Evolutionary conservation across 2,113 vertebrate genomes (phyloP), one percentile per base, ranked within the genome.

Genomic region (Hypomesus transpacificus): DNA sequence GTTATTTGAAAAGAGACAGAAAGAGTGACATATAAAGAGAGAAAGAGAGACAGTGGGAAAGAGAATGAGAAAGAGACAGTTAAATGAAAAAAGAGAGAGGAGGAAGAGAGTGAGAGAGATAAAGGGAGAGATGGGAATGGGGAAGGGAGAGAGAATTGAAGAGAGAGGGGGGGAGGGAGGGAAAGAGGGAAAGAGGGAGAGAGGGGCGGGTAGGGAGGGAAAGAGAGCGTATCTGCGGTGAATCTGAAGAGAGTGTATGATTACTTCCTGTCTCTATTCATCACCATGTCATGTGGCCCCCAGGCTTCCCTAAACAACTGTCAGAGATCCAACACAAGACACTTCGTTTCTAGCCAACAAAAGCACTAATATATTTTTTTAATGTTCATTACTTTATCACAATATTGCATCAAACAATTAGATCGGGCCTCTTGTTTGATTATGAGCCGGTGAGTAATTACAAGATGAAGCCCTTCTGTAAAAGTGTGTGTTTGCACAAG

Each of bases 291-390:
- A 67, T 79, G 61, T 77, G 85, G 83, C 86, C 89, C 74, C 74
- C n/a, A 84, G 86, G 85, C 85, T 80, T 88, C 85, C 85, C 87
- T 91, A 90, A 89, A 89, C 82, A 85, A 85, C 85, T 88, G 84
- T 82, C 82, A 90, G 76, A 60, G 70, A 88, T 82, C 85, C 86
- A 84, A 83, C 80, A 83, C 75, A 83, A 52, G 54, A 14, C 24
- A 60, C 20, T 60, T 82, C 78, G 82, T 68, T 81, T 80, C 81
- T 75, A 68, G 73, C 52, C 62, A 67, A 85, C 79, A 85, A 86
- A 87, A 80, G 68, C 69, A 78, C 81, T 75, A 79, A 83, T 80
- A 84, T 79, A 39, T 82, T 50, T 56, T 64, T 76, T 70, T 68
- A 82, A 80, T 83, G 77, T 88, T 86, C 76, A 78, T 82, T 79